Percentiles rank a stretch among this genome's conserved stretches.
Conservation (phyloP, 1,140 invertebrate genomes). For the Sipha flava region DNA sequence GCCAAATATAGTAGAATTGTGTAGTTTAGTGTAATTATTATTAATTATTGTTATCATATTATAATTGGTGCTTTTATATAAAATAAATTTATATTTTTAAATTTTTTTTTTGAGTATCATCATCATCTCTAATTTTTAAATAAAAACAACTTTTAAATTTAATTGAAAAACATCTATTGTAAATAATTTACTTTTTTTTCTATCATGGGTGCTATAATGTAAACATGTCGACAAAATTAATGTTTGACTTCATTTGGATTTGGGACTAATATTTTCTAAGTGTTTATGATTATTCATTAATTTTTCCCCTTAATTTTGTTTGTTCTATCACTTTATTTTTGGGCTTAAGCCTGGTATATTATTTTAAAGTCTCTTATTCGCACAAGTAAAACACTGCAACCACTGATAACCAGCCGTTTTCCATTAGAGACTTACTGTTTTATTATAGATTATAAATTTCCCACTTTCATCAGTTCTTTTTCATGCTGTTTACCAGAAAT, state of each 20-base stretch:
- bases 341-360: not conserved
- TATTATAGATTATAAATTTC: not conserved
- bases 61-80: too few species aligned
- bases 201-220: not conserved
- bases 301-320: not conserved
- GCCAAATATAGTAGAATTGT: too few species aligned
- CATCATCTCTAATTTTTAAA: too few species aligned
- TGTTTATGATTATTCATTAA: not conserved
- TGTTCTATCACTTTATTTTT: not conserved
- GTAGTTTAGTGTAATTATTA: too few species aligned
- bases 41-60: too few species aligned
- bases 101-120: too few species aligned
- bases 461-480: not conserved
- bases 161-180: not conserved
- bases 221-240: not conserved
- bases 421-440: not conserved
- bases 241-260: not conserved
- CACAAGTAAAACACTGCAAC: not conserved
- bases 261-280: not conserved
- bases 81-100: too few species aligned
- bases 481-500: not conserved
- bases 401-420: slow-evolving; percentile 12
- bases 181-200: not conserved
- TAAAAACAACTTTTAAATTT: not conserved
- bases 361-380: not conserved